phyloP scores from a whole-genome alignment of 1,140 invertebrate species.

The Drosophila ambigua region DNA sequence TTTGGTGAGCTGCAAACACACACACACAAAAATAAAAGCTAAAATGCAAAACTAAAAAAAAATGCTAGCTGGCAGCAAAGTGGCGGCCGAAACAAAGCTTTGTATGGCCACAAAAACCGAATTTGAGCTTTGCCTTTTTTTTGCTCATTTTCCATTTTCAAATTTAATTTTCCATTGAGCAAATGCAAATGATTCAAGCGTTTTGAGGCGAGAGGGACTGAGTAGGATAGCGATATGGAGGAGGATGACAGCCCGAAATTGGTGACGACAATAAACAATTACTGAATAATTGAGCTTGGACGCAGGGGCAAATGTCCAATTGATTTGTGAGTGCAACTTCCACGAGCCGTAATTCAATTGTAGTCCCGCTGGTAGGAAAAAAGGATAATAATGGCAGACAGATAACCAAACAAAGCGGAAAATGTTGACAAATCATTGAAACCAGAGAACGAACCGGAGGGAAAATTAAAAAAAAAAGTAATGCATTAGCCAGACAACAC shows the following conservation, averaged over 20 bases:
- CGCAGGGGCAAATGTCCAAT: slow-evolving; percentile 12
- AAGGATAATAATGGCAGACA: slow-evolving; percentile 18
- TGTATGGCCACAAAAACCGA: slow-evolving; percentile 68
- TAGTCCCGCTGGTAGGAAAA: slow-evolving; percentile 23
- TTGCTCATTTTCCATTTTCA: slow-evolving; percentile 5
- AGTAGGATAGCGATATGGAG: not conserved
- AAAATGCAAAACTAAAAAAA: slow-evolving; percentile 56
- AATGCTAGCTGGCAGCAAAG: slow-evolving; percentile 42
- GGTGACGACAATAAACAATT: slow-evolving; percentile 62
- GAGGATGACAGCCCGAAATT: slow-evolving; percentile 39
- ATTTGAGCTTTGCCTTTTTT: slow-evolving; percentile 37
- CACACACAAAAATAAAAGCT: slow-evolving; percentile 18
- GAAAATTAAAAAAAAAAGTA: slow-evolving; percentile 82
- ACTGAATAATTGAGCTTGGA: slow-evolving; percentile 47
- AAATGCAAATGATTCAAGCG: slow-evolving; percentile 30
- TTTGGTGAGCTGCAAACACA: slow-evolving; percentile 70
- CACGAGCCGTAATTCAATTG: slow-evolving; percentile 16
- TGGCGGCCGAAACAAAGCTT: slow-evolving; percentile 65
- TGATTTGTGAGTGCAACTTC: slow-evolving; percentile 46
- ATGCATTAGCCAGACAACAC: slow-evolving; percentile 60
- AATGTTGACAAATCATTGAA: slow-evolving; percentile 63
- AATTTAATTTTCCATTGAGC: slow-evolving; percentile 22
- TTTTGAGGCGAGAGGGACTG: not conserved
- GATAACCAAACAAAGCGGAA: slow-evolving; percentile 52
- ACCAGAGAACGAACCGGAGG: slow-evolving; percentile 45